Conservation (phyloP, 2,113 vertebrate genomes). For the chimpanzee (Pan troglodytes) region NHGRI_mPanTro3-v2.1_pri NC_072413.2:82338501-82339000, state of each 20-base stretch:
- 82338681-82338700: background rate
- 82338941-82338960: background rate
- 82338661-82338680: background rate
- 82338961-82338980: background rate
- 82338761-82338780: background rate
- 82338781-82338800: background rate
- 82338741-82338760: background rate
- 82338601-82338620: background rate
- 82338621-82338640: background rate
- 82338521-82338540: background rate
- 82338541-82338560: background rate
- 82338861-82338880: background rate
- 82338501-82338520: background rate
- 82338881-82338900: background rate
- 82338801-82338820: background rate
- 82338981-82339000: background rate
- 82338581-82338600: background rate
- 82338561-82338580: background rate
- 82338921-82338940: background rate
- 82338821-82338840: background rate
- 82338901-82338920: background rate
- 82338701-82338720: background rate
- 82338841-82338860: background rate
- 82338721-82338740: background rate
- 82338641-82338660: background rate